phyloP scores from a whole-genome alignment of 2,888 invertebrate species.

The Ptilodon capucinus region DNA sequence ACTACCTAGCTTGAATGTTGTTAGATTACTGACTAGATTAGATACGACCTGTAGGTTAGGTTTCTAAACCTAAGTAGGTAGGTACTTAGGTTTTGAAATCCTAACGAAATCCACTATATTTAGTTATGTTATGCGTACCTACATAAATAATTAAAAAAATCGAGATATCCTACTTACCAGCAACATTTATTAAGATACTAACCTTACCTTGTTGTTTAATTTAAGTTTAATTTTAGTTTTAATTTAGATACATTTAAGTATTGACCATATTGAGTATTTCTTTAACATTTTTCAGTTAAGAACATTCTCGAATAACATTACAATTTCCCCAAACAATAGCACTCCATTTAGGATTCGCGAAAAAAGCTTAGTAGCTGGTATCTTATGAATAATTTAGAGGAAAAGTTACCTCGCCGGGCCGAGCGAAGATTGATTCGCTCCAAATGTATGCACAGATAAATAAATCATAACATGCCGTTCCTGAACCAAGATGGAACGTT shows the following conservation, averaged over 20 bases:
- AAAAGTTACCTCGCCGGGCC: background rate
- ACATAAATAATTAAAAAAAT: background rate
- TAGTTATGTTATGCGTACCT: too few relatives aligned
- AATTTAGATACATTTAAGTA: too few relatives aligned
- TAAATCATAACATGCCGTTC: background rate
- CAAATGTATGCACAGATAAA: background rate
- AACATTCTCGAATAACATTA: background rate
- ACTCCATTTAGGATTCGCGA: background rate
- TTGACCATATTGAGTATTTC: too few relatives aligned
- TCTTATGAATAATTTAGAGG: background rate
- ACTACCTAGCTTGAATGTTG: background rate
- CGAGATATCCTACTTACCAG: too few relatives aligned
- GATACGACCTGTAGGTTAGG: too few relatives aligned
- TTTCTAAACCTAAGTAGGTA: too few relatives aligned
- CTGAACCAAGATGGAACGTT: background rate
- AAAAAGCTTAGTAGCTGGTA: background rate
- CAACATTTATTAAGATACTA: too few relatives aligned
- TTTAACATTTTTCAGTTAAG: too few relatives aligned
- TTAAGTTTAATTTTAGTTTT: too few relatives aligned
- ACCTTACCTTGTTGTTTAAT: too few relatives aligned
- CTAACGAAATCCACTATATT: too few relatives aligned
- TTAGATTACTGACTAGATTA: background rate
- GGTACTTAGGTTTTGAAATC: too few relatives aligned
- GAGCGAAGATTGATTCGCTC: background rate
- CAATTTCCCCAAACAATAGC: background rate